Evolutionary conservation across 2,113 vertebrate species (phyloP).

Genomic region (Chlamydotis undulata): DNA sequence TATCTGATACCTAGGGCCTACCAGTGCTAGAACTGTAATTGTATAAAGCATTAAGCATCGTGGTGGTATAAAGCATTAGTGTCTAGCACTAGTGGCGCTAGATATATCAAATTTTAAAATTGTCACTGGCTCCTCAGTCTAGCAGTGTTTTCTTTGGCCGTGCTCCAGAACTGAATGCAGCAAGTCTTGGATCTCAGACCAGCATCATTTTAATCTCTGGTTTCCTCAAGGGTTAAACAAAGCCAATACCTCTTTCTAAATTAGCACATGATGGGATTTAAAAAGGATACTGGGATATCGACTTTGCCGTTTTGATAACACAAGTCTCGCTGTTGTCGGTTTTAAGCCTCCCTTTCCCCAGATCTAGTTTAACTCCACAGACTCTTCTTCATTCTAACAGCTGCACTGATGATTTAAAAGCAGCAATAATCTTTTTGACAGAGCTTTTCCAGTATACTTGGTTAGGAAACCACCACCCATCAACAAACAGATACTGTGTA

Average conservation of each 20-base stretch:
- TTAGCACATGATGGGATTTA: background rate
- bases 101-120: background rate
- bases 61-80: background rate
- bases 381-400: background rate
- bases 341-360: background rate
- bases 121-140: background rate
- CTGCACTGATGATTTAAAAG: background rate
- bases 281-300: background rate
- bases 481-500: background rate
- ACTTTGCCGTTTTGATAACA: background rate
- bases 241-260: background rate
- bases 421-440: background rate
- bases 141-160: background rate
- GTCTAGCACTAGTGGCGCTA: background rate
- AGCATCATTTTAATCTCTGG: background rate
- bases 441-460: background rate
- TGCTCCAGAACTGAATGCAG: background rate
- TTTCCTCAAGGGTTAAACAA: slow-evolving; percentile 38
- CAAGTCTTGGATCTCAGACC: background rate
- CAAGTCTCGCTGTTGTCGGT: rapidly evolving
- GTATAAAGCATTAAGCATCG: background rate
- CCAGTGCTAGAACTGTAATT: background rate
- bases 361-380: background rate
- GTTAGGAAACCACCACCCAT: background rate
- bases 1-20: background rate